Base-by-base conservation (phyloP, 2,113 vertebrate genomes). In the Poeciliopsis turrubarensis region DNA sequence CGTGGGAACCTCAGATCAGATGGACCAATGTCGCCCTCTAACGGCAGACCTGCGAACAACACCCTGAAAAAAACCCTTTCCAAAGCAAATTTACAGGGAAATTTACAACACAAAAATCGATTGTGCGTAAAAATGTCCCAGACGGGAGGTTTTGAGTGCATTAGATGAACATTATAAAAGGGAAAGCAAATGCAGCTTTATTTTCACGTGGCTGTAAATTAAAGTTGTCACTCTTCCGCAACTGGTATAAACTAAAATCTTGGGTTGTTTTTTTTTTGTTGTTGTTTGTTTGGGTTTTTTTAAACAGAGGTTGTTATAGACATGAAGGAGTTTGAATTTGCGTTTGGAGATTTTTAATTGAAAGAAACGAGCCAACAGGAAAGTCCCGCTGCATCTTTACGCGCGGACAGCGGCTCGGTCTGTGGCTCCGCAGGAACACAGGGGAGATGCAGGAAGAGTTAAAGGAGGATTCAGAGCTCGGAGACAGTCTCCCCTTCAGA, bases 1-100 rank as follows among this genome's bases (percentile, higher is more conserved):
- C 25, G 27, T 47, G 66, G n/a, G 44, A 27, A 39, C 19, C 32
- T 47, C 5, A 15, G 31, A 39, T 81, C 34, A 69, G 68, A 70
- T 87, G 87, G 69, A 66, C 37, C 86, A 75, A 85, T 79, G 75
- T 77, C 89, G 90, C 92, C 92, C 90, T 80, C 91, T 77, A 82
- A 79, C 79, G 92, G 79, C 71, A 1, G 1, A 12, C 1, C 13
- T 17, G 34, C 1, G 4, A 78, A 86, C 66, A 11, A 8, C 78
- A 51, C 4, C 6, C 75, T 44, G 67, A n/a, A 39, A n/a, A 39
- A 68, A 60, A 14, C 22, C n/a, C 9, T n/a, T 8, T n/a, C 34
- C n/a, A 25, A 17, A 57, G 22, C 22, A 25, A 37, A 37, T 37
- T 37, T 37, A 37, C 34, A 37, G 34, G 10, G 34, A 37, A 37